These are phyloP conservation scores for Novumbra hubbsi DNA, from an alignment of 2,797 vertebrate genomes.

Conservation along the genomic window DNA sequence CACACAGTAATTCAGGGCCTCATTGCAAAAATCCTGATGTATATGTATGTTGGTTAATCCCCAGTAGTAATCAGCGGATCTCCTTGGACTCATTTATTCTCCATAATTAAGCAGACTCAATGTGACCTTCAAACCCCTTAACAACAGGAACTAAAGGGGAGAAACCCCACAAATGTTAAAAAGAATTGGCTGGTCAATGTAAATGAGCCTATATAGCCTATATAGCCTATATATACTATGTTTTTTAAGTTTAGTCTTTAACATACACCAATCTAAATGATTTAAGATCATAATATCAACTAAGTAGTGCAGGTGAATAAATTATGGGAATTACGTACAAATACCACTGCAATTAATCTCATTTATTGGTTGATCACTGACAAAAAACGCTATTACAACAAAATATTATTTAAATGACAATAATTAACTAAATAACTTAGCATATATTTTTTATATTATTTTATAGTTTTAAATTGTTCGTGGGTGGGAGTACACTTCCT, in stretches of 20 bases:
- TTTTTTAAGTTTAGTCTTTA: neutral
- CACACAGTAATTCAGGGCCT: too few relatives aligned
- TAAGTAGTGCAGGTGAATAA: neutral
- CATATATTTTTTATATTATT: slow-evolving; percentile 13
- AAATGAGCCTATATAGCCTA: too few relatives aligned
- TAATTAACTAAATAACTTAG: slow-evolving; percentile 38
- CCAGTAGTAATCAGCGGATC: neutral
- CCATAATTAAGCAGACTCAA: slow-evolving; percentile 46
- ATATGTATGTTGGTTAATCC: neutral
- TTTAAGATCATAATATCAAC: too few relatives aligned
- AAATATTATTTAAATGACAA: slow-evolving; percentile 23
- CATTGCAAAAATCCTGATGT: too few relatives aligned
- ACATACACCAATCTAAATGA: too few relatives aligned
- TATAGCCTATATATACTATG: too few relatives aligned
- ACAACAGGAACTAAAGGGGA: neutral
- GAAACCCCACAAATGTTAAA: neutral
- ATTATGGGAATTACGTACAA: slow-evolving; percentile 17
- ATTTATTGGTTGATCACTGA: slow-evolving; percentile 12
- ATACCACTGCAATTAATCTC: neutral
- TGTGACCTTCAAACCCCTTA: slow-evolving; percentile 58
- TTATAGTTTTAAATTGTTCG: neutral
- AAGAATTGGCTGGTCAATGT: neutral
- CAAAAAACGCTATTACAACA: neutral
- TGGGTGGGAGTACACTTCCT: neutral
- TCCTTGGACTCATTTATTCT: slow-evolving; percentile 27